These are phyloP conservation scores for Callyntrura guangdongensis DNA, from an alignment of 2,888 invertebrate genomes.

Conservation along the genomic window DNA sequence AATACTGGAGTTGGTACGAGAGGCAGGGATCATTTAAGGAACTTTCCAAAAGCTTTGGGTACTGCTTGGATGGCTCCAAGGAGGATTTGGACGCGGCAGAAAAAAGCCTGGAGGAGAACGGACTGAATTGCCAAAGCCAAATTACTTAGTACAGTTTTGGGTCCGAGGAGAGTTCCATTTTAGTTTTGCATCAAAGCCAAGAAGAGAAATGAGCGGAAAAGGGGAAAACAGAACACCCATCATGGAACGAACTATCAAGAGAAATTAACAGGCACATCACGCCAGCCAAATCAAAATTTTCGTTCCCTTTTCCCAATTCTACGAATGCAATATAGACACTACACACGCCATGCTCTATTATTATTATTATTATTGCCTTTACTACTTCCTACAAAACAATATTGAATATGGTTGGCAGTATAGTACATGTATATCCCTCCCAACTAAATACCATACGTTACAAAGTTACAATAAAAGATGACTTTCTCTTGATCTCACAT, in stretches of 20 bases:
- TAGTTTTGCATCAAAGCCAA: background rate
- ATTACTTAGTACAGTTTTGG: constrained; percentile 4
- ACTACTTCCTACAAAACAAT: too few species aligned
- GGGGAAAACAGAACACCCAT: background rate
- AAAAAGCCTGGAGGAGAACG: constrained; percentile 17
- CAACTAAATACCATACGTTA: background rate
- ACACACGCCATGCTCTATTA: background rate
- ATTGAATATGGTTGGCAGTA: too few species aligned
- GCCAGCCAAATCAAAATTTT: constrained; percentile 46
- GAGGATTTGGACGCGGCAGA: constrained; percentile 47
- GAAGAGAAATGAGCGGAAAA: background rate
- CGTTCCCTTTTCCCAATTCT: background rate
- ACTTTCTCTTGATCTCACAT: background rate
- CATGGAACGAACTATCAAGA: constrained; percentile 29
- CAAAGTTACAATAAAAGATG: background rate
- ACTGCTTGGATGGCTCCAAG: constrained; percentile 44
- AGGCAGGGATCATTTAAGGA: constrained; percentile 60
- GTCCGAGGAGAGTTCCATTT: background rate
- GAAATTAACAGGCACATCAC: constrained; percentile 56
- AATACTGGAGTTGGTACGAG: constrained; percentile 77
- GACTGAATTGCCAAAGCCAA: constrained; percentile 20
- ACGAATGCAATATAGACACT: background rate
- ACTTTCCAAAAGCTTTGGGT: constrained; percentile 57
- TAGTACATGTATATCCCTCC: background rate
- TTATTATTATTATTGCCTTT: background rate